Conservation (phyloP, 1,140 invertebrate genomes). For the Bombus affinis region DNA sequence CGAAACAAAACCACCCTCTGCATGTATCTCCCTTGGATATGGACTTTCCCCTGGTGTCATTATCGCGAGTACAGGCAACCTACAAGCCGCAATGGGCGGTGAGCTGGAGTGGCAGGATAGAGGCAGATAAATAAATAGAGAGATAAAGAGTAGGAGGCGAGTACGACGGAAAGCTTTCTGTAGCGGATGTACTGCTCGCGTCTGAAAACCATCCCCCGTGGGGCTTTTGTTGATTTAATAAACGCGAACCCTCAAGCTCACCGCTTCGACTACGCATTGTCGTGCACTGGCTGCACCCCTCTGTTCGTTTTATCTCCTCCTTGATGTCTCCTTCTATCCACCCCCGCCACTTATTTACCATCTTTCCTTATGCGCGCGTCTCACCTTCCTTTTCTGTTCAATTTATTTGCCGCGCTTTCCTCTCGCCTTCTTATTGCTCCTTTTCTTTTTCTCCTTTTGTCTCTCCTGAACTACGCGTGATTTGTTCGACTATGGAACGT, state of each 20-base stretch:
- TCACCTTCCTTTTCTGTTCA: slow-evolving; percentile 23
- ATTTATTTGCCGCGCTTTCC: slow-evolving; percentile 29
- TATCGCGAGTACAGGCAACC: slow-evolving; percentile 40
- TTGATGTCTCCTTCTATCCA: neutral
- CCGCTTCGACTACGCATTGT: slow-evolving; percentile 67
- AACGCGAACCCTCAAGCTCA: slow-evolving; percentile 67
- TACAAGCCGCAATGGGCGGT: slow-evolving; percentile 50
- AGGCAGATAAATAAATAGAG: slow-evolving; percentile 38
- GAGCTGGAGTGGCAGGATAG: slow-evolving; percentile 13
- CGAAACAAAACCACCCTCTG: neutral
- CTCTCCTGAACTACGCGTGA: neutral
- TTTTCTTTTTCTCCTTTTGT: neutral
- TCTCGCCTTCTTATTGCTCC: neutral
- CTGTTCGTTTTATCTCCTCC: neutral
- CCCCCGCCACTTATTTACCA: slow-evolving; percentile 1
- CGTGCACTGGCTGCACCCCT: slow-evolving; percentile 12
- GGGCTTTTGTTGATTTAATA: slow-evolving; percentile 74
- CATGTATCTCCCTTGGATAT: neutral
- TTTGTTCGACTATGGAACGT: neutral
- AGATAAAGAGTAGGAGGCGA: slow-evolving; percentile 20
- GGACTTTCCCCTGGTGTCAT: slow-evolving; percentile 47
- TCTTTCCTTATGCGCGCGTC: slow-evolving; percentile 17
- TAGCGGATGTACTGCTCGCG: slow-evolving; percentile 68
- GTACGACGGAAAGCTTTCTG: slow-evolving; percentile 67
- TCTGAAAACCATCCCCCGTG: slow-evolving; percentile 65